Conservation (phyloP, 2,888 invertebrate genomes). For the Synanthedon andrenaeformis region DNA sequence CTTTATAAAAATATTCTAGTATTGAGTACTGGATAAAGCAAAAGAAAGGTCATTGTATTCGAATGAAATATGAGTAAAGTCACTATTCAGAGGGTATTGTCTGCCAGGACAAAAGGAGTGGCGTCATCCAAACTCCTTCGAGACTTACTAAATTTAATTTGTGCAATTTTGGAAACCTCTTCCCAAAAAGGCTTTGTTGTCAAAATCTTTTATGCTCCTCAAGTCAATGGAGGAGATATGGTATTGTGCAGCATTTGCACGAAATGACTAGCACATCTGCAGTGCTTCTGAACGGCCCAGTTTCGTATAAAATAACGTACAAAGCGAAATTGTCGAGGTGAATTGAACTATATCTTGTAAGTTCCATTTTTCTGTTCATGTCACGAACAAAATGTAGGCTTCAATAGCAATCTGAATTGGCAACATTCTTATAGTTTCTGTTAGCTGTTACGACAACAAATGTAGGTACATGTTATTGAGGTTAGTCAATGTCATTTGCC, state of each 20-base stretch:
- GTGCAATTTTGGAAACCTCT: conserved; percentile 42
- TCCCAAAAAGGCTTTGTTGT: conserved; percentile 38
- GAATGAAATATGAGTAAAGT: conserved; percentile 54
- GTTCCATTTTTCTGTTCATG: conserved; percentile 22
- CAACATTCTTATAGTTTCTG: conserved; percentile 8
- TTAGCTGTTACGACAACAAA: conserved; percentile 5
- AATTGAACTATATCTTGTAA: conserved; percentile 32
- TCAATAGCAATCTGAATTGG: conserved; percentile 12
- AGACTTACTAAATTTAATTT: conserved; percentile 54
- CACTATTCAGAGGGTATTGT: conserved; percentile 43
- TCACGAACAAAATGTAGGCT: conserved; percentile 13
- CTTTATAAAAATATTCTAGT: conserved; percentile 11
- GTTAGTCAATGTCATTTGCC: background rate
- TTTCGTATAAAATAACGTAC: conserved; percentile 22
- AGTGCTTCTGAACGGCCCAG: conserved; percentile 23
- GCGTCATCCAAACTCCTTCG: conserved; percentile 36
- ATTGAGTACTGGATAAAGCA: conserved; percentile 44
- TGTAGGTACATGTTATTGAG: background rate
- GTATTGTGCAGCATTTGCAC: conserved; percentile 51
- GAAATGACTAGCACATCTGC: conserved; percentile 48
- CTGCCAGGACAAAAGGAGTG: conserved; percentile 38
- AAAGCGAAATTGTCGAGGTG: conserved; percentile 39
- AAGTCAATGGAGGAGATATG: conserved; percentile 35
- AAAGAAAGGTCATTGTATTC: conserved; percentile 47
- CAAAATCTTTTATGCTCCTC: conserved; percentile 44